phyloP scores from a whole-genome alignment of 2,113 vertebrate genomes.

The Terrapene triunguis region DNA sequence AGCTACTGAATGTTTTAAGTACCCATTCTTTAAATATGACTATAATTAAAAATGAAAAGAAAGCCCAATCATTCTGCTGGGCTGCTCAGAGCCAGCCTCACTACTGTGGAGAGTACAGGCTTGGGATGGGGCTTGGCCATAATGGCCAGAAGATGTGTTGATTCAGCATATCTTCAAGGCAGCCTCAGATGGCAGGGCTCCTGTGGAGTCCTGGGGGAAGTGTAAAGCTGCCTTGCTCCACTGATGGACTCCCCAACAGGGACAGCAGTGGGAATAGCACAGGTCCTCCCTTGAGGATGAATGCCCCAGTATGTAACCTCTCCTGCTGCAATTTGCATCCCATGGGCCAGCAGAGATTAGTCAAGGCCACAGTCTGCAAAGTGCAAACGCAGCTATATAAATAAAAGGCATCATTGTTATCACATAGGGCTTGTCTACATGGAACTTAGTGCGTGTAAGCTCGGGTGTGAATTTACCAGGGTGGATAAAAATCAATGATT shows the following conservation, averaged over 20 bases:
- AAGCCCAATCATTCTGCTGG: neutral
- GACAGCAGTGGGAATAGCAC: rapidly evolving
- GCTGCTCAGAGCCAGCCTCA: neutral
- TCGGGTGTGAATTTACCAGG: no score
- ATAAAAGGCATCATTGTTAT: neutral
- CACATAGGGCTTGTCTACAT: no score
- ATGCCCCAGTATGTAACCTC: neutral
- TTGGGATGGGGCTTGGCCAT: neutral
- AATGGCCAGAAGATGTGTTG: neutral
- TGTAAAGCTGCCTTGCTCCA: neutral
- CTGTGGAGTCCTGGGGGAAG: neutral
- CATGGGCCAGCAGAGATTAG: neutral
- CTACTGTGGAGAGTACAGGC: neutral
- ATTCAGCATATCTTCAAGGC: neutral
- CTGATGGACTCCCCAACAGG: neutral
- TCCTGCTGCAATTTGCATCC: neutral
- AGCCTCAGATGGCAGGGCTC: neutral
- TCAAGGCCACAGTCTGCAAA: neutral
- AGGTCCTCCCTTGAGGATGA: neutral
- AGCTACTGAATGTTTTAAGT: neutral
- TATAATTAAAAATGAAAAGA: neutral
- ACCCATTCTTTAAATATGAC: neutral
- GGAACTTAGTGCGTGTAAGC: no score
- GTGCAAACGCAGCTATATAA: neutral
- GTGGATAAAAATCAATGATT: no score